Percentiles rank a stretch among this genome's conserved stretches.
Conservation (phyloP, 2,888 invertebrate species). For the Amphimallon solstitiale region DNA sequence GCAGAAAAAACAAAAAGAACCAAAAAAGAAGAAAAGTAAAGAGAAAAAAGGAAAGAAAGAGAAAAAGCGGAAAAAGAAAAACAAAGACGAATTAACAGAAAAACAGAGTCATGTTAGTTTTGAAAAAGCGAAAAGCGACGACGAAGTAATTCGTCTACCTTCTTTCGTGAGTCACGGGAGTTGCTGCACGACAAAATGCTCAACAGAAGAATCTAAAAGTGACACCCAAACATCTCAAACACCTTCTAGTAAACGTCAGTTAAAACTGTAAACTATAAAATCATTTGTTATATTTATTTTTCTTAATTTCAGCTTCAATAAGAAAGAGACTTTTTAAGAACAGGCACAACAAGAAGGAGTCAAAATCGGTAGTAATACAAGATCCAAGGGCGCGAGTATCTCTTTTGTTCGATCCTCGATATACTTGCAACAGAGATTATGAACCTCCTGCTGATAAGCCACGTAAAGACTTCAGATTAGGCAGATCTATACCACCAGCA, state of each 20-base stretch:
- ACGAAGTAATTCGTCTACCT: too few relatives aligned
- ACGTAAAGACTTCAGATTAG: conserved; percentile 22
- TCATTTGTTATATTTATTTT: too few relatives aligned
- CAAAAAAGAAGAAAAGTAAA: conserved; percentile 6
- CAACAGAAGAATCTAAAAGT: too few relatives aligned
- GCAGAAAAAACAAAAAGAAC: neutral
- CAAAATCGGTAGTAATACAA: conserved; percentile 31
- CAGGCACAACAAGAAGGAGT: neutral
- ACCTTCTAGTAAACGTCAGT: too few relatives aligned
- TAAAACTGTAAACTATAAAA: too few relatives aligned
- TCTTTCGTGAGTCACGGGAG: too few relatives aligned
- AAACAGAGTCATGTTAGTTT: too few relatives aligned
- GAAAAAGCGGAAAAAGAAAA: neutral
- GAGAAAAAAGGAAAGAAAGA: conserved; percentile 3
- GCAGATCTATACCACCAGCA: conserved; percentile 25
- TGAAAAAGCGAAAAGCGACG: too few relatives aligned
- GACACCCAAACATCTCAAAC: too few relatives aligned
- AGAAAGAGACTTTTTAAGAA: neutral
- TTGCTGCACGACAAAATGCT: too few relatives aligned
- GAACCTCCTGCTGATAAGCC: neutral
- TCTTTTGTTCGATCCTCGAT: conserved; percentile 10
- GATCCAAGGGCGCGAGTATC: conserved; percentile 19
- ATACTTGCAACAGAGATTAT: conserved; percentile 29
- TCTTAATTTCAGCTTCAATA: neutral
- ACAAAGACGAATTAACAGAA: too few relatives aligned